phyloP scores from a whole-genome alignment of 2,888 invertebrate genomes.

The Steromphala cineraria region DNA sequence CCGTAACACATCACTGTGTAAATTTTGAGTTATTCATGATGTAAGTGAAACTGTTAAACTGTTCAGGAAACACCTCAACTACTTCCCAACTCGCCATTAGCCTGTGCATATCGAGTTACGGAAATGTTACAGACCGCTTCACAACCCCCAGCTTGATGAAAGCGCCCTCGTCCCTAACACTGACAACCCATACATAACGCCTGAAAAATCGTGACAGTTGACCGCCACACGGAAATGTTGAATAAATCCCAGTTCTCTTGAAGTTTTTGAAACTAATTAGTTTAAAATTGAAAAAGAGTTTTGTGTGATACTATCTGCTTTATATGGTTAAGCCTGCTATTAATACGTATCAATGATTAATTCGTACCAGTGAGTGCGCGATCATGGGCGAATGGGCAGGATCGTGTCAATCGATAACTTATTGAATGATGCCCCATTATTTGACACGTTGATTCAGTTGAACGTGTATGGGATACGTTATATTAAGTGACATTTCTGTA shows the following conservation, averaged over 20 bases:
- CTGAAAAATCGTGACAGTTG: neutral
- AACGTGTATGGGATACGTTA: too few relatives aligned
- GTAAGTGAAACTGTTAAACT: neutral
- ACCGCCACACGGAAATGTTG: too few relatives aligned
- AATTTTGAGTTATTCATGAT: neutral
- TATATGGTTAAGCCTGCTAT: neutral
- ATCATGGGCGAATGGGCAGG: neutral
- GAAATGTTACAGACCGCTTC: neutral
- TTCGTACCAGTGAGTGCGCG: neutral
- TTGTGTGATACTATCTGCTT: neutral
- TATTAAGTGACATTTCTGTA: too few relatives aligned
- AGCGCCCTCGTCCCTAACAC: neutral
- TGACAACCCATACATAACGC: neutral
- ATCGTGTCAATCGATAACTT: neutral
- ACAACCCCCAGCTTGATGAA: neutral
- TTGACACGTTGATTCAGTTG: too few relatives aligned
- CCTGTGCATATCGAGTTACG: neutral
- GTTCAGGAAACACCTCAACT: neutral
- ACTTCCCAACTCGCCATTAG: constrained; percentile 15
- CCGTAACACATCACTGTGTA: neutral
- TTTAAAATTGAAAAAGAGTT: too few relatives aligned
- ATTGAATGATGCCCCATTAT: neutral
- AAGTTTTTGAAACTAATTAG: too few relatives aligned
- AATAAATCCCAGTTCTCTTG: too few relatives aligned
- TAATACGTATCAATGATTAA: constrained; percentile 2